Base-by-base conservation (phyloP, 2,888 invertebrate genomes). In the Thecophora atra region DNA sequence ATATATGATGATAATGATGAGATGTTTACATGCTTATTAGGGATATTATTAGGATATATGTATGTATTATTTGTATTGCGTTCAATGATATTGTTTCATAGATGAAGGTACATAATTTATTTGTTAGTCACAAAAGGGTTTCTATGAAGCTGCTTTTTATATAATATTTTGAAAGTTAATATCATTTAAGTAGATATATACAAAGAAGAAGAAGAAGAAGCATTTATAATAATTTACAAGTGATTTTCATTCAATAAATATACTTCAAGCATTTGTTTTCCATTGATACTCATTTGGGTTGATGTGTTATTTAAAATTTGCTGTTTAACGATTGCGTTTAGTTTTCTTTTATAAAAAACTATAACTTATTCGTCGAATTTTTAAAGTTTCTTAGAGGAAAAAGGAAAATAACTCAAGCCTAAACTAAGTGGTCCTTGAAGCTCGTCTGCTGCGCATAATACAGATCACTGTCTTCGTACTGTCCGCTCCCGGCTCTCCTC, bases 401-500 rank as follows among this genome's bases (percentile, higher is more conserved):
- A 47, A n/a, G 47, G 13, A 15, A 47, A 5, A 1, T 17, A 15
- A 5, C 47, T 47, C 2, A 8, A 1, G 15, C 11, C 26, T 58
- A 58, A 24, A 7, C 3, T 58, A 28, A 28, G 15, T 58, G 58
- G 28, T 58, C 58, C 58, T 58, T 58, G 26, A 26, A 44, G 11
- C 42, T 42, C 44, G 37, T 13, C 1, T 0, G n/a, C 44, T 63
- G 13, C 44, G 70, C 21, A 7, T 15, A n/a, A 37, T 3, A 19
- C 68, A 24, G 13, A 15, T 75, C 82, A 85, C 78, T 86, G 85
- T 4, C 88, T 83, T 77, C 88, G 81, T 73, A 89, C 87, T n/a
- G 89, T 88, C 75, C 91, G 87, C 81, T 92, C 92, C 51, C 92
- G 88, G 76, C 91, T 92, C 80, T 92, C 92, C 80, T 92, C 92